A percentile compares a stretch with the other conserved stretches of the same genome.
These are phyloP conservation scores for Metacarcinus magister DNA, from an alignment of 2,888 invertebrate genomes.

Conservation along the genomic window DNA sequence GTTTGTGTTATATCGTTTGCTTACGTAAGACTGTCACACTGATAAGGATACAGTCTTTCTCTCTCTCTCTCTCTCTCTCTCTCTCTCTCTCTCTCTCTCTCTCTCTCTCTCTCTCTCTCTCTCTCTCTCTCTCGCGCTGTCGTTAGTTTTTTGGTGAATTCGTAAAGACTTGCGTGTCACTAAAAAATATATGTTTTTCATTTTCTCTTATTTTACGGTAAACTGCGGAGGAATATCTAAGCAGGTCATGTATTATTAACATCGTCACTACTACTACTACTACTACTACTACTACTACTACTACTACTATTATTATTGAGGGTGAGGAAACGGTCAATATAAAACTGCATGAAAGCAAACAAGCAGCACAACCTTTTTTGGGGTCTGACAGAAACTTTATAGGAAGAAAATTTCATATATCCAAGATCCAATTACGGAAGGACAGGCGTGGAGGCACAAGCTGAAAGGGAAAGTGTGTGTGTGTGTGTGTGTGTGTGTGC, in stretches of 20 bases:
- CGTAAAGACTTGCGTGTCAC: too few species aligned
- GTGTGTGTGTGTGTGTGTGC: constrained; percentile 1
- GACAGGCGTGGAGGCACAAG: background rate
- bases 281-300: background rate
- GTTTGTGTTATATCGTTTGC: background rate
- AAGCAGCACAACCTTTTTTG: background rate
- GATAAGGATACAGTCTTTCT: background rate
- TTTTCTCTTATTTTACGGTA: too few species aligned
- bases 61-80: constrained; percentile 16
- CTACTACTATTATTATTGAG: background rate
- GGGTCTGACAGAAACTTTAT: background rate
- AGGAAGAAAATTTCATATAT: constrained; percentile 12
- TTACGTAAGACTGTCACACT: background rate
- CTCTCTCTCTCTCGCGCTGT: background rate
- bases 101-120: constrained; percentile 26
- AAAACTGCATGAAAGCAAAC: background rate
- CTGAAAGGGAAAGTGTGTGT: background rate
- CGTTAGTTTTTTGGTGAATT: too few species aligned
- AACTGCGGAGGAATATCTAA: background rate
- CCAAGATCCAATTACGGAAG: background rate
- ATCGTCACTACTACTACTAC: background rate
- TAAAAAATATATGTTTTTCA: too few species aligned
- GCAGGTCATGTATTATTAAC: background rate
- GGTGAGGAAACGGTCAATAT: background rate
- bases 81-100: constrained; percentile 20